A percentile compares a stretch with the other conserved stretches of the same genome.
Evolutionary conservation across 2,797 vertebrate species (phyloP).

Genomic region (Linurgus olivaceus): DNA sequence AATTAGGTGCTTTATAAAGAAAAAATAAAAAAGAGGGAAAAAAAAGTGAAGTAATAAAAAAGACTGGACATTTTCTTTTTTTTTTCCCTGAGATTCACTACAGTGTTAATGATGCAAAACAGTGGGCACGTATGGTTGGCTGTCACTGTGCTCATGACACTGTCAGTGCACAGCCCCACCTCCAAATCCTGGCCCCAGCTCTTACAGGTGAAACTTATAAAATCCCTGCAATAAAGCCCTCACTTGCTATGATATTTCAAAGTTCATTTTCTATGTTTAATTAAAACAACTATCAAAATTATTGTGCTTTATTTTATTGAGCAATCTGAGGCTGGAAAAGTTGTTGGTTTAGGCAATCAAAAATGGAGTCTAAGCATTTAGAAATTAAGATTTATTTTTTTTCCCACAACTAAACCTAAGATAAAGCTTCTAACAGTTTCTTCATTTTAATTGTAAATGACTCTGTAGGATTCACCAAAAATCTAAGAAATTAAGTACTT

Average conservation of each 20-base stretch:
- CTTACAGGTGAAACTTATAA: conserved; percentile 48
- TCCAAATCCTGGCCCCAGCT: conserved; percentile 23
- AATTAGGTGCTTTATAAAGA: conserved; percentile 73
- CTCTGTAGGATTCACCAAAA: background rate
- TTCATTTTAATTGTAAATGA: background rate
- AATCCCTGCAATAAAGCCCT: background rate
- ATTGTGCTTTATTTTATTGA: background rate
- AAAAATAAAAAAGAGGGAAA: conserved; percentile 46
- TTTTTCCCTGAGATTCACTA: background rate
- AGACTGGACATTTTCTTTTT: conserved; percentile 54
- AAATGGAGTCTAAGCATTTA: background rate
- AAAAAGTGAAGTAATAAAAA: conserved; percentile 55
- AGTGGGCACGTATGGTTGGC: conserved; percentile 16
- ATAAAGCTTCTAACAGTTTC: background rate
- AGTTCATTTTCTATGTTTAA: background rate
- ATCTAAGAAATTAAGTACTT: background rate
- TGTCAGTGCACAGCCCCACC: background rate
- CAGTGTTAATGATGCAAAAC: conserved; percentile 56
- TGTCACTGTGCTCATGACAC: background rate
- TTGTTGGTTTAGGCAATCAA: background rate
- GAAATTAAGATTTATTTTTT: background rate
- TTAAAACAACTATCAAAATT: background rate
- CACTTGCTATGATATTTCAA: background rate
- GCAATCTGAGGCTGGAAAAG: conserved; percentile 15
- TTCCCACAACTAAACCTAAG: background rate